These are phyloP conservation scores for Calephelis virginiensis DNA, from an alignment of 1,140 invertebrate genomes.

Conservation along the genomic window DNA sequence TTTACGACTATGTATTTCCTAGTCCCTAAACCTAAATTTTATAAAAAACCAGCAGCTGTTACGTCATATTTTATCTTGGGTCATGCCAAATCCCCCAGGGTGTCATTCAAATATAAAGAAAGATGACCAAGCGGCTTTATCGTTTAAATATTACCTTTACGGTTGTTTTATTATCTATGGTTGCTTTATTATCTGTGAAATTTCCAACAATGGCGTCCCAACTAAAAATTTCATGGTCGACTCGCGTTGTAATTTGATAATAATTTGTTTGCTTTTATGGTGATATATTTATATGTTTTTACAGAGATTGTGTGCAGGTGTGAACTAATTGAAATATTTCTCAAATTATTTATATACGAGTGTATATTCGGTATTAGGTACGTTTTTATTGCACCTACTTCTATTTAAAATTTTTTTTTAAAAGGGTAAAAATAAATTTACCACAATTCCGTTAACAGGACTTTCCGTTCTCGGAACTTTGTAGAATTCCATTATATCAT, in stretches of 20 bases:
- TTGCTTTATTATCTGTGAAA: conserved; percentile 32
- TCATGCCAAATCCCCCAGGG: not conserved
- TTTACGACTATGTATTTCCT: no score
- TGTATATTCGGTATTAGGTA: no score
- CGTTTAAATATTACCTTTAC: not conserved
- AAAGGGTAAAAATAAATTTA: no score
- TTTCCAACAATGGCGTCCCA: conserved; percentile 19
- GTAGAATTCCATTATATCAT: no score
- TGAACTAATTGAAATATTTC: not conserved
- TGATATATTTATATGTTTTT: not conserved
- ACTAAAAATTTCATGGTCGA: conserved; percentile 23
- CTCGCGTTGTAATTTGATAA: conserved; percentile 18
- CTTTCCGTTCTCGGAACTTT: no score
- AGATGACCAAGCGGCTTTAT: conserved; percentile 1
- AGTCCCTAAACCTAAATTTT: not conserved
- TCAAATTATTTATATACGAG: no score
- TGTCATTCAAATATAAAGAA: conserved; percentile 2
- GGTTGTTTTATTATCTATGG: conserved; percentile 18
- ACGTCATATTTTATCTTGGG: not conserved
- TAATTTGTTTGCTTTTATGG: conserved; percentile 11
- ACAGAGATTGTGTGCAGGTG: not conserved
- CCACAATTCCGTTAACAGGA: no score
- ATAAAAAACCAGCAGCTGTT: not conserved
- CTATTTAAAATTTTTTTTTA: no score
- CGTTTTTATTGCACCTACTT: no score